phyloP scores from a whole-genome alignment of 2,888 invertebrate genomes.

The Sepiola atlantica region DNA sequence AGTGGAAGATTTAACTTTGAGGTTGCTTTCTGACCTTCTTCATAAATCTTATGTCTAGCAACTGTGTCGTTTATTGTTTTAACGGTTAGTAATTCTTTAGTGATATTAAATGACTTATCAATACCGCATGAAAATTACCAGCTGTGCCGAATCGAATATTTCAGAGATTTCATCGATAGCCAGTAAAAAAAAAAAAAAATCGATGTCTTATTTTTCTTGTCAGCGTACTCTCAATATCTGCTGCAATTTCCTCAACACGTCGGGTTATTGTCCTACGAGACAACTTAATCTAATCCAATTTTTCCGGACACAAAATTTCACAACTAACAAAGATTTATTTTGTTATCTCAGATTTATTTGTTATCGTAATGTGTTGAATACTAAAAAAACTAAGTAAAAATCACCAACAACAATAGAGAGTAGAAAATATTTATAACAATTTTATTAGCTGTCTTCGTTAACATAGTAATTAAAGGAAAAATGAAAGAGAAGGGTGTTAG shows the following conservation, averaged over 20 bases:
- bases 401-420: too few relatives aligned
- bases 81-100: neutral
- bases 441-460: too few relatives aligned
- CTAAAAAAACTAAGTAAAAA: too few relatives aligned
- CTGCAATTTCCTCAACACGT: neutral
- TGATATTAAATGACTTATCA: neutral
- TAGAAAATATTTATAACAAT: too few relatives aligned
- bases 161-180: neutral
- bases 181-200: neutral
- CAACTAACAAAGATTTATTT: neutral
- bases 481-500: too few relatives aligned
- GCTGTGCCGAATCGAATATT: neutral
- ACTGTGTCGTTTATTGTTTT: neutral
- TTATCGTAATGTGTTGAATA: neutral
- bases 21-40: neutral
- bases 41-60: neutral
- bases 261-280: neutral
- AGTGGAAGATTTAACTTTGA: neutral
- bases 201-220: neutral
- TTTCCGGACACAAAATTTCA: neutral
- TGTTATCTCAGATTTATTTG: neutral
- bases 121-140: neutral
- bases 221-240: neutral
- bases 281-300: neutral
- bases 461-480: too few relatives aligned